A percentile compares a stretch with the other conserved stretches of the same genome.
Conservation (phyloP, 1,140 invertebrate genomes). For the Drosophila punjabiensis region DNA sequence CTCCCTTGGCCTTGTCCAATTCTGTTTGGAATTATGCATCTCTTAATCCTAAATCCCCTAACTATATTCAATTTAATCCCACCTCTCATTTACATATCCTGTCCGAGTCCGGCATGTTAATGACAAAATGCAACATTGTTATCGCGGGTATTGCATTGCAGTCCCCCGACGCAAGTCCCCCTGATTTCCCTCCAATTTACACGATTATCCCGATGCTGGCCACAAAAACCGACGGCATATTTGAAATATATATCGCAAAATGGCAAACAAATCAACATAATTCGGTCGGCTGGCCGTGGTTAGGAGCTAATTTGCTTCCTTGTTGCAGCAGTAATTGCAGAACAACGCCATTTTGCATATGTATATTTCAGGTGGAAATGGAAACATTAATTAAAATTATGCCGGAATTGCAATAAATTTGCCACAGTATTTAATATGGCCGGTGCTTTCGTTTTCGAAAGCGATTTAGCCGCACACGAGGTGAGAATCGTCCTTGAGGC, state of each 20-base stretch:
- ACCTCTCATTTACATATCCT: conserved; percentile 9
- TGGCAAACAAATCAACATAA: conserved; percentile 73
- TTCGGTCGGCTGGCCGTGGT: conserved; percentile 39
- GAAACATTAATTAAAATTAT: conserved; percentile 44
- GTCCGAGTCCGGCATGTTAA: conserved; percentile 31
- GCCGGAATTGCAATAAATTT: conserved; percentile 17
- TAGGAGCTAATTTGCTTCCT: conserved; percentile 55
- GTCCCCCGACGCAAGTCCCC: background rate
- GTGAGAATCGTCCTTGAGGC: conserved; percentile 30
- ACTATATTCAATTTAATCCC: conserved; percentile 26
- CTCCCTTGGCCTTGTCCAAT: background rate
- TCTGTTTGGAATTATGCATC: conserved; percentile 2
- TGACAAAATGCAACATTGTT: conserved; percentile 28
- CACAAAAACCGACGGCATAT: conserved; percentile 29
- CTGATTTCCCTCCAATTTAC: background rate
- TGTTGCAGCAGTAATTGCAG: conserved; percentile 21
- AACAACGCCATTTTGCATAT: conserved; percentile 14
- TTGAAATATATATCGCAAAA: conserved; percentile 46
- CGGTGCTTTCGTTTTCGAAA: conserved; percentile 1
- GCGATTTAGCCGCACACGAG: conserved; percentile 9
- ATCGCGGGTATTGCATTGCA: conserved; percentile 36
- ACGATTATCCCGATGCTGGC: background rate
- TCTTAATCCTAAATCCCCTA: conserved; percentile 23
- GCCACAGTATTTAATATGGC: background rate
- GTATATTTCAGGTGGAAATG: background rate